These are phyloP conservation scores for Rafetus swinhoei DNA, from an alignment of 2,113 vertebrate species.

Conservation along the genomic window DNA sequence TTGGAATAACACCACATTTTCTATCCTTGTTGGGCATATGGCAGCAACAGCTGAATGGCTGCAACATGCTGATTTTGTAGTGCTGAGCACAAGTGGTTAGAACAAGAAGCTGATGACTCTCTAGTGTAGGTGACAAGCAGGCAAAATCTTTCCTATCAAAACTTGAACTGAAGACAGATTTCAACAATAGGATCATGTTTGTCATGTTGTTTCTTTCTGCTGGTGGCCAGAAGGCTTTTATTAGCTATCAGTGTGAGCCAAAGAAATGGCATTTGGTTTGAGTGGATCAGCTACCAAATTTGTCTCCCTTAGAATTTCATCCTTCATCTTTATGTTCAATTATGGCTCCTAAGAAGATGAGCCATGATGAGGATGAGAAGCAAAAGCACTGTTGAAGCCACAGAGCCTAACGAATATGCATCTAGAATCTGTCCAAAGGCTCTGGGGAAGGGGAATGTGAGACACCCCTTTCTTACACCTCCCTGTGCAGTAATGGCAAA, in stretches of 20 bases:
- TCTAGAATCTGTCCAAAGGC: not conserved
- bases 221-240: not conserved
- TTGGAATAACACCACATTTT: slow-evolving; percentile 25
- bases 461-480: not conserved
- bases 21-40: slow-evolving; percentile 36
- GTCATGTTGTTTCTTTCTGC: not conserved
- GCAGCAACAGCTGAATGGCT: slow-evolving; percentile 46
- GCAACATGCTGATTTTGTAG: slow-evolving; percentile 42
- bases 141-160: not conserved
- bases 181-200: not conserved
- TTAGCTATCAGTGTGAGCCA: not conserved
- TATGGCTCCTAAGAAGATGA: not conserved
- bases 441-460: not conserved
- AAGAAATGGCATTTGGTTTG: not conserved
- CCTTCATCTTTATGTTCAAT: not conserved
- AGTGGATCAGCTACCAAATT: not conserved
- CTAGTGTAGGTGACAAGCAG: not conserved
- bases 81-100: not conserved
- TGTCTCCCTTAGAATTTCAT: not conserved
- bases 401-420: not conserved
- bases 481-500: not conserved
- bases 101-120: slow-evolving; percentile 15
- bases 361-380: not conserved
- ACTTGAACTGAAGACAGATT: slow-evolving; percentile 6
- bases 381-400: not conserved